Conservation (phyloP, 2,888 invertebrate genomes). For the Baccha elongata region DNA sequence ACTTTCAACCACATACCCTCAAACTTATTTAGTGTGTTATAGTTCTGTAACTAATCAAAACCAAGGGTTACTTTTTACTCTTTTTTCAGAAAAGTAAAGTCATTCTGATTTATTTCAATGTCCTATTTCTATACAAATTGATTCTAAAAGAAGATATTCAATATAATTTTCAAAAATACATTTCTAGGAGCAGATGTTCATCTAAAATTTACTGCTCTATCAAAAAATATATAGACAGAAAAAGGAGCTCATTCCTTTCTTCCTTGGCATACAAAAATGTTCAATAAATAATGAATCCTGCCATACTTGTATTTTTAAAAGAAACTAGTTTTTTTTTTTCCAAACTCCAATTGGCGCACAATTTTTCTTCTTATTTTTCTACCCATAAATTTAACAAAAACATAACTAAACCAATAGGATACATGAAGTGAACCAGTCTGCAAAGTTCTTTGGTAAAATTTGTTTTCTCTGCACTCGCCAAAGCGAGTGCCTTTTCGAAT, state of each 20-base stretch:
- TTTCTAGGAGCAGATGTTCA: no score
- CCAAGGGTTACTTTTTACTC: no score
- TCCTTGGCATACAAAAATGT: background rate
- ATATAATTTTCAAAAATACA: no score
- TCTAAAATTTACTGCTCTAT: no score
- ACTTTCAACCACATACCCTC: no score
- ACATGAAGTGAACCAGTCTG: conserved; percentile 50
- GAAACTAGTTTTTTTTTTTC: conserved; percentile 14
- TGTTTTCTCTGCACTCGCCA: background rate
- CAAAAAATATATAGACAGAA: no score
- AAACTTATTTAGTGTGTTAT: no score
- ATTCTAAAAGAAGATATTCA: background rate
- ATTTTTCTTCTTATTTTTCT: conserved; percentile 39
- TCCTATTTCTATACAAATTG: no score
- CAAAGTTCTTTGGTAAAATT: conserved; percentile 31
- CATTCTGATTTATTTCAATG: no score
- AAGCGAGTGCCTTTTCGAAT: conserved; percentile 23
- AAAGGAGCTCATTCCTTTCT: no score
- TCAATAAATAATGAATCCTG: conserved; percentile 32
- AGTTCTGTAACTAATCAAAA: no score
- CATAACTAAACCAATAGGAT: conserved; percentile 31
- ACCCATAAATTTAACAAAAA: conserved; percentile 56
- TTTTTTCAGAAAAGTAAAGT: no score
- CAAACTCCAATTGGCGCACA: conserved; percentile 23
- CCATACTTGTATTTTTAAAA: conserved; percentile 1